A percentile compares a stretch with the other conserved stretches of the same genome.
Evolutionary conservation across 2,888 invertebrate species (phyloP).

Genomic region (Apocheima hispidaria): DNA sequence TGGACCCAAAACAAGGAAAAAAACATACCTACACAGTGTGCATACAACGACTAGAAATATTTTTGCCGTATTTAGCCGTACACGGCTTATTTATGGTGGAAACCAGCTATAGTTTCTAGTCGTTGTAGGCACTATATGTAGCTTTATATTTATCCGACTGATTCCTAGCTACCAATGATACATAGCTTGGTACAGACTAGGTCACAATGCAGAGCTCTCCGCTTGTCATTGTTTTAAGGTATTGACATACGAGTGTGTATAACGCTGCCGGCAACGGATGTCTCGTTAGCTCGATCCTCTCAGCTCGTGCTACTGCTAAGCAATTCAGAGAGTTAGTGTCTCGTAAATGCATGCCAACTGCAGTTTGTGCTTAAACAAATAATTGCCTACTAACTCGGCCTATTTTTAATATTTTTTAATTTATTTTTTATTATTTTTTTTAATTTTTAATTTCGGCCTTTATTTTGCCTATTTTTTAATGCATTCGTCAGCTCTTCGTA

Average conservation of each 20-base stretch:
- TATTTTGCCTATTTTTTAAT: too few species aligned
- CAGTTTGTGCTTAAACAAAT: not conserved
- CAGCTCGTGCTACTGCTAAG: not conserved
- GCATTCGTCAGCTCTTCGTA: not conserved
- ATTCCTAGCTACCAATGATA: not conserved
- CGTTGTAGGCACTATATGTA: not conserved
- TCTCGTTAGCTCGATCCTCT: not conserved
- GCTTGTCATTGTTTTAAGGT: constrained; percentile 22
- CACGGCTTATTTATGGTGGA: too few species aligned
- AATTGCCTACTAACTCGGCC: too few species aligned
- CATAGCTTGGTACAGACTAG: constrained; percentile 1
- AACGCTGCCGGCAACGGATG: not conserved
- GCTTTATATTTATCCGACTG: not conserved
- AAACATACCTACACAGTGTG: too few species aligned
- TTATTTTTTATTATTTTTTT: too few species aligned
- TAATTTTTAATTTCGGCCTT: too few species aligned
- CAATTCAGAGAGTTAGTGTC: not conserved
- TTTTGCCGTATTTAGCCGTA: not conserved
- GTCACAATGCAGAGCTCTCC: constrained; percentile 25
- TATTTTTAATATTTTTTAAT: too few species aligned
- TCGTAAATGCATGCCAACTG: not conserved
- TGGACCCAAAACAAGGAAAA: too few species aligned
- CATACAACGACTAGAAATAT: too few species aligned
- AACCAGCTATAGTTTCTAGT: not conserved
- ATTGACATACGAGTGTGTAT: constrained; percentile 1